Evolutionary conservation across 1,140 invertebrate species (phyloP), one percentile per base, ranked within the genome.

Genomic region (Yoshiicerus persimilis): DNA sequence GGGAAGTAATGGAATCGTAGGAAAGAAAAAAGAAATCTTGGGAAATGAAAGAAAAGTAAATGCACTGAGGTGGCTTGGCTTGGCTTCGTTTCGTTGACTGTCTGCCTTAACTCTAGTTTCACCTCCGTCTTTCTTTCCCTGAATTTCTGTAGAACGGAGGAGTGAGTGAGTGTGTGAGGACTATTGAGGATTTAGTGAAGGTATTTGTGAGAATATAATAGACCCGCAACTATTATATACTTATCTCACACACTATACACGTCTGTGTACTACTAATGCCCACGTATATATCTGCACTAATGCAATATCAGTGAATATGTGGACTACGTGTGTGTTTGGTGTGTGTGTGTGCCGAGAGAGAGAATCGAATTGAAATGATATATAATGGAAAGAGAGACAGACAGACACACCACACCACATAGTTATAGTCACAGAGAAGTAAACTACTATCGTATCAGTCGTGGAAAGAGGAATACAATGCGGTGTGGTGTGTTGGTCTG

Each of bases 21-120:
- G 34, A 38, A 34, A 77, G 75, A 38, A 80, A 70, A 80, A 80
- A 80, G 75, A 80, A 80, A 80, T 80, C 75, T 38, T 80, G 75
- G 70, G 75, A 80, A 80, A 80, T 80, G 75, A 80, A 80, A 80
- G 75, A 38, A 80, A 80, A 38, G 20, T 70, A 70, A 80, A 80
- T 80, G 75, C 75, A 80, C 75, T 80, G 75, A 80, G 75, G 70
- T 77, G 70, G 70, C 23, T 80, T 80, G 75, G 23, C 23, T 70
- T 77, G 70, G 70, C 23, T 80, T 80, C 32, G 23, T 11, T 70
- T 70, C 23, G 23, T 30, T 70, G 25, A 30, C 64, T 70, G 16
- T 25, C 64, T 70, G 64, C 64, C 27, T 56, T 56, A 56, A 25
- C 64, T 70, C 64, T 25, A 27, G 10, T 30, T 70, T 30, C n/a